These are phyloP conservation scores for Lordiphosa stackelbergi DNA, from an alignment of 1,140 invertebrate genomes.

Conservation along the genomic window DNA sequence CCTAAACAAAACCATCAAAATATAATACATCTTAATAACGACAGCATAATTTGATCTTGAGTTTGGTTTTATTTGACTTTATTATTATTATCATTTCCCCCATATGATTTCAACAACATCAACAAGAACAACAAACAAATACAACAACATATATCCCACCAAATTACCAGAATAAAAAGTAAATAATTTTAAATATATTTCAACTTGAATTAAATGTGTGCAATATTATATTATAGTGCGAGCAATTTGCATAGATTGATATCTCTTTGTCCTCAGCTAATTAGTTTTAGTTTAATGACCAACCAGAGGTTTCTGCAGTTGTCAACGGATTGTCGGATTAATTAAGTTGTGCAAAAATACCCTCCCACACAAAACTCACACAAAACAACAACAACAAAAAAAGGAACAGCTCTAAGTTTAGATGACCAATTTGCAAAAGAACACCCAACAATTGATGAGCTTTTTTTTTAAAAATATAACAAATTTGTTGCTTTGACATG, in stretches of 20 bases:
- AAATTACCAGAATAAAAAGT: conserved; percentile 45
- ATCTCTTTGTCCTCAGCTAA: conserved; percentile 6
- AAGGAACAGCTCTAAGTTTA: conserved; percentile 19
- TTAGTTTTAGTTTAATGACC: conserved; percentile 49
- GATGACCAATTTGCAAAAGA: conserved; percentile 34
- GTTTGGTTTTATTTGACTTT: conserved; percentile 18
- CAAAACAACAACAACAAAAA: conserved; percentile 1
- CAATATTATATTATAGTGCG: conserved; percentile 13
- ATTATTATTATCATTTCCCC: background rate
- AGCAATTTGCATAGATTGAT: conserved; percentile 20
- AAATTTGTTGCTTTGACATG: conserved; percentile 66
- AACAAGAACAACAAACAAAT: conserved; percentile 41
- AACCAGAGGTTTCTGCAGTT: conserved; percentile 65
- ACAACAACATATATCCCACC: conserved; percentile 72
- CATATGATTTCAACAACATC: conserved; percentile 42
- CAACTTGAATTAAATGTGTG: conserved; percentile 8
- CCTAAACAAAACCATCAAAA: conserved; percentile 57
- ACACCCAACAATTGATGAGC: conserved; percentile 63
- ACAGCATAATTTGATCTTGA: conserved; percentile 29
- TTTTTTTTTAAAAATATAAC: conserved; percentile 49
- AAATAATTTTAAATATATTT: conserved; percentile 6
- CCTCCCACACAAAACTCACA: conserved; percentile 7
- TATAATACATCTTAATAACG: conserved; percentile 47
- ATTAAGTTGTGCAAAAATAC: conserved; percentile 28
- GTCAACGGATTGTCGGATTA: conserved; percentile 38